Conservation (phyloP, 2,888 invertebrate species). For the Ectobius pallidus region DNA sequence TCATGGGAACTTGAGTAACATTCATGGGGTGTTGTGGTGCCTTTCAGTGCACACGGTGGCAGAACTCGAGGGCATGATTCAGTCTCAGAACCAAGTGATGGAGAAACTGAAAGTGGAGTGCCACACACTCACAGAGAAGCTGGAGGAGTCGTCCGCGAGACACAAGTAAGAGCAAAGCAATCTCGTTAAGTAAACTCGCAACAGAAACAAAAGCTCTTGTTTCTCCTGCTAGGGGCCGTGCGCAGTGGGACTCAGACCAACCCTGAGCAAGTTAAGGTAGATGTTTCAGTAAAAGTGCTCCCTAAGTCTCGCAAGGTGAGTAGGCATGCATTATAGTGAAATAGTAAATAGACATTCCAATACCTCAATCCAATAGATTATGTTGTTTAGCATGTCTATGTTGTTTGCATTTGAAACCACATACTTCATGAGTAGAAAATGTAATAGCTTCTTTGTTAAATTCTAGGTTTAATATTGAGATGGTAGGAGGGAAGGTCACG, state of each 20-base stretch:
- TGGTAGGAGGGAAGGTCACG: too few species aligned
- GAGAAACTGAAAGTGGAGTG: constrained; percentile 90
- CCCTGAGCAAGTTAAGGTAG: constrained; percentile 73
- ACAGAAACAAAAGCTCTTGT: neutral
- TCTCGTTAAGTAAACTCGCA: too few species aligned
- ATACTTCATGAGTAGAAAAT: too few species aligned
- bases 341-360: too few species aligned
- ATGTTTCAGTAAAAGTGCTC: constrained; percentile 78
- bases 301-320: constrained; percentile 61
- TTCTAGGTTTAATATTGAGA: too few species aligned
- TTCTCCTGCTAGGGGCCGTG: constrained; percentile 10
- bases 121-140: constrained; percentile 85
- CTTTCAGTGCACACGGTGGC: constrained; percentile 85
- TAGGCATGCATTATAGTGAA: too few species aligned
- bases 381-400: too few species aligned
- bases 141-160: constrained; percentile 85
- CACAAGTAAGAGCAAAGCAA: constrained; percentile 74
- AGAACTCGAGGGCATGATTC: constrained; percentile 88
- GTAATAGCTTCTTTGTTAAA: too few species aligned
- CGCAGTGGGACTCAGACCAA: constrained; percentile 19
- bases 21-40: constrained; percentile 32
- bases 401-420: too few species aligned
- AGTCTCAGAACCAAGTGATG: constrained; percentile 91
- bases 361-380: too few species aligned
- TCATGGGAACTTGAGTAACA: too few species aligned